Conservation (phyloP, 2,888 invertebrate genomes). For the Meghimatium bilineatum region DNA sequence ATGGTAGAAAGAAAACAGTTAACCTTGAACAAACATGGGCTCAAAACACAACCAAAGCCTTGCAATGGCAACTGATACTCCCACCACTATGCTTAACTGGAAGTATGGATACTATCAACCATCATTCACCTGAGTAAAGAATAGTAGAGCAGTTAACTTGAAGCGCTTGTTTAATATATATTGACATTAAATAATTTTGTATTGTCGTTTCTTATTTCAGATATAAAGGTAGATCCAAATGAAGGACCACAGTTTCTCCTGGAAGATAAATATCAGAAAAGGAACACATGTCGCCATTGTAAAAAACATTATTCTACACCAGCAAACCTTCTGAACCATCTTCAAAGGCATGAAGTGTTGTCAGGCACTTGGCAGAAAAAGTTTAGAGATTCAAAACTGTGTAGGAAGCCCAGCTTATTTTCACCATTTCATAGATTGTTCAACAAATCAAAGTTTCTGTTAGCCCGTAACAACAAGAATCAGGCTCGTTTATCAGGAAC, state of each 20-base stretch:
- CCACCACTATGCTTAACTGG: no score
- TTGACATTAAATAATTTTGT: background rate
- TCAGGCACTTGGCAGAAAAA: constrained; percentile 29
- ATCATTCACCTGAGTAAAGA: no score
- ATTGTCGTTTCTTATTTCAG: background rate
- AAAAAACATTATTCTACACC: constrained; percentile 37
- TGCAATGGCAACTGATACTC: no score
- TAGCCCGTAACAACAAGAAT: background rate
- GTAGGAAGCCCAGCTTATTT: background rate
- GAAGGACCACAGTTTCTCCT: background rate
- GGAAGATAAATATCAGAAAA: background rate
- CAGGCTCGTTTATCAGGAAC: constrained; percentile 5
- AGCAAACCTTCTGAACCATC: constrained; percentile 39
- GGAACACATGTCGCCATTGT: constrained; percentile 33
- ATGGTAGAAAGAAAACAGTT: no score
- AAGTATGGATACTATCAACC: no score
- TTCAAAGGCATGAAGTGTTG: constrained; percentile 39
- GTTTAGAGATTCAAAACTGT: background rate
- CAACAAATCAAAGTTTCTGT: background rate
- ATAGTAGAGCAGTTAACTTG: no score
- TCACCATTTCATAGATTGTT: constrained; percentile 1
- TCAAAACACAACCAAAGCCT: no score
- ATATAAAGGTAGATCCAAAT: background rate
- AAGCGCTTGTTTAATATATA: no score
- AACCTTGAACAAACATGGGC: no score